Evolutionary conservation across 2,797 vertebrate species (phyloP), one percentile per base, ranked within the genome.

Genomic region (Macropodus opercularis): DNA sequence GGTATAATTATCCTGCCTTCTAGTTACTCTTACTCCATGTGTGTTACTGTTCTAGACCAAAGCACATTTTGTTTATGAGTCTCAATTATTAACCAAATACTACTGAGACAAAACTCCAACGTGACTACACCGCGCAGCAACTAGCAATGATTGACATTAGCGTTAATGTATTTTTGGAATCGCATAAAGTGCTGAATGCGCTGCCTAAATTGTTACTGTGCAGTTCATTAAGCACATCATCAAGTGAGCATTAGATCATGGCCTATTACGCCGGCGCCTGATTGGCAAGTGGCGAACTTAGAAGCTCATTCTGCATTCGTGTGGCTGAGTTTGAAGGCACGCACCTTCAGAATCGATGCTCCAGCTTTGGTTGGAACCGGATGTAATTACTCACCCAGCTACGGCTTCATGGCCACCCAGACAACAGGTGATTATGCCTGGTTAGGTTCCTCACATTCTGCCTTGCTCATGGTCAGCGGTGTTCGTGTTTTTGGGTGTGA

Each of bases 201-300:
- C 50, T 50, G 61, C 64, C 32, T 72, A 68, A 74, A 85, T 77
- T 78, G 69, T 75, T 69, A 64, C 79, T 64, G 55, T 71, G 65
- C 81, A 85, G 51, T 63, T 85, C 76, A 86, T 87, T 81, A 74
- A 75, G 51, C 72, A 53, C 69, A 44, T 66, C 24, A 2, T 19
- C 13, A 35, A 69, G 48, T 69, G 75, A 77, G 60, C 83, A 66
- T 78, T 34, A 77, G 80, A 84, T 85, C 73, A 81, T 41, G 68
- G 78, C 58, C 42, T 75, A 85, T 88, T 85, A 85, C 75, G 42
- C 48, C 12, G 1, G 22, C 6, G 26, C 62, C 63, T 79, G 81
- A 86, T 88, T 84, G 84, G 75, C 80, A 84, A 70, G 62, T 47
- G 52, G 17, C 41, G 42, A 67, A 67, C 79, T 81, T 48, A 76